Evolutionary conservation across 2,888 invertebrate species (phyloP), one percentile per base, ranked within the genome.

Genomic region (Temnothorax ravouxi): DNA sequence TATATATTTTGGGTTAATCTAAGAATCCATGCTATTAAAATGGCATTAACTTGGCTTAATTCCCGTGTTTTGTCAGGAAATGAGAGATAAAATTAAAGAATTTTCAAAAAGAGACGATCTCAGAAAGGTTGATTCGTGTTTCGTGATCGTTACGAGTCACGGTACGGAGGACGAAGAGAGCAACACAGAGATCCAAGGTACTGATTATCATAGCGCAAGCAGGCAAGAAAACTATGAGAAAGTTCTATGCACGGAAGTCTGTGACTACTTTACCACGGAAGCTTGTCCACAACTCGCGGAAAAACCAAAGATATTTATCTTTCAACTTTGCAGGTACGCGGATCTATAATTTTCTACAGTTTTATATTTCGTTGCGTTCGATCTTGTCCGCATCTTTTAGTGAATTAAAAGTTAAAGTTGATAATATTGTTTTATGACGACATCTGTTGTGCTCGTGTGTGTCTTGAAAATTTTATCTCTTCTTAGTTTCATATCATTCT

Each of bases 221-320:
- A 44, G 34, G 8, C 11, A 66, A 34, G 34, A 21, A 3, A 82
- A 80, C 18, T 86, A 88, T 44, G 87, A 88, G 79, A 88, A 82
- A 79, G 89, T 95, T 50, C 86, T 89, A 1, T 93, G 92, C 47
- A 77, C 69, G 25, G 92, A 94, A 47, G 89, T 95, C n/a, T 85
- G 92, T 1, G 85, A 93, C 11, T 94, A 93, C 64, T 96, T 96
- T 89, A 95, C 95, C 25, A 88, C 92, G 1, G 93, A 95, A 83
- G 93, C 91, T 3, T 96, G 96, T 87, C 94, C 94, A 25, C 84
- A 93, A 62, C 93, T 96, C 9, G 94, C 94, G 9, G 95, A 95
- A n/a, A 96, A 96, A 89, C 96, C 96, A 56, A 96, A 96, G 91
- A 87, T 96, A 54, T 96, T 96, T 90, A 95, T 96, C 86, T 95